Conservation (phyloP, 2,797 vertebrate species). For the Antennarius maculatus region DNA sequence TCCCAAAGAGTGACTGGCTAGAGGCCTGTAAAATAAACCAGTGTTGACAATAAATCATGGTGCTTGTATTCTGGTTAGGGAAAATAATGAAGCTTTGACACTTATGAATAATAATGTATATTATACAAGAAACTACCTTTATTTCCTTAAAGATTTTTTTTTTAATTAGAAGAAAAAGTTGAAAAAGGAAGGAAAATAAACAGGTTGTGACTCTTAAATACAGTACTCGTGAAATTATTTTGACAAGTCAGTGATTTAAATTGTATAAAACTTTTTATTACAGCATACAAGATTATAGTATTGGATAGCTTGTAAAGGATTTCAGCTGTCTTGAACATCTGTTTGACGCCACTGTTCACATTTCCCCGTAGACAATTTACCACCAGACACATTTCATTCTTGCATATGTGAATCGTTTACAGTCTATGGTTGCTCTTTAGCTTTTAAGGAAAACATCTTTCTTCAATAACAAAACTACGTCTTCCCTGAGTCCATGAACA, state of each 20-base stretch:
- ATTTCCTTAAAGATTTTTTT: slow-evolving; percentile 60
- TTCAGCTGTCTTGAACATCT: background rate
- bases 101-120: slow-evolving; percentile 21
- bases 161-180: slow-evolving; percentile 52
- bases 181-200: slow-evolving; percentile 30
- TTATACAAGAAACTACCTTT: slow-evolving; percentile 48
- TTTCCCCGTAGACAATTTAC: background rate
- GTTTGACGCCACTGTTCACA: background rate
- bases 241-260: slow-evolving; percentile 1
- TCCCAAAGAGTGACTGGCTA: slow-evolving; percentile 86
- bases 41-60: slow-evolving; percentile 54
- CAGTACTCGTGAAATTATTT: slow-evolving; percentile 22
- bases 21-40: slow-evolving; percentile 90
- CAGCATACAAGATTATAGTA: slow-evolving; percentile 29
- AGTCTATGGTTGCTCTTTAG: slow-evolving; percentile 12
- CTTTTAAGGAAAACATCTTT: slow-evolving; percentile 43
- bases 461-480: background rate
- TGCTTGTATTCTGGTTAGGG: background rate
- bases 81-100: background rate
- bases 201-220: slow-evolving; percentile 30
- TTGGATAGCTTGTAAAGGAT: background rate
- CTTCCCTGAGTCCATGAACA: slow-evolving; percentile 65
- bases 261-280: slow-evolving; percentile 3
- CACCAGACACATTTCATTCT: slow-evolving; percentile 18
- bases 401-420: slow-evolving; percentile 45